These are phyloP conservation scores for Panagrolaimus sp. DNA, from an alignment of 1,140 invertebrate genomes.

Conservation along the genomic window DNA sequence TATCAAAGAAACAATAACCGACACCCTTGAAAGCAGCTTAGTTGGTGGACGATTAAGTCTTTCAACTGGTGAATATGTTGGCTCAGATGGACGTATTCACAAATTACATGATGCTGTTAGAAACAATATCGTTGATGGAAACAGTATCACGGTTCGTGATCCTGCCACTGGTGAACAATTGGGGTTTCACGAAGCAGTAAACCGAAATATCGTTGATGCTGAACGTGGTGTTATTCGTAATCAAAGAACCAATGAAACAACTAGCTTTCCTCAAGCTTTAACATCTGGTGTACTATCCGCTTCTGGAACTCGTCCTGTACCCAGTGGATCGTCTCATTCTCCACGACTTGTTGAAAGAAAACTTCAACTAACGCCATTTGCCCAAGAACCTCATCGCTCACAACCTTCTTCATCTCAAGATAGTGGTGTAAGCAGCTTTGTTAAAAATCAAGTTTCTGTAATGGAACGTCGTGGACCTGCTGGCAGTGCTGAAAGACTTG, in stretches of 20 bases:
- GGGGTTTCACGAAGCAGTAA: conserved; percentile 68
- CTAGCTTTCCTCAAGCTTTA: conserved; percentile 69
- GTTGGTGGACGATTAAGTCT: conserved; percentile 79
- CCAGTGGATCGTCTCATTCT: conserved; percentile 7
- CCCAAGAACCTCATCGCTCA: not conserved
- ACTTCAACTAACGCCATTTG: conserved; percentile 51
- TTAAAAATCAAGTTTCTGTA: conserved; percentile 19
- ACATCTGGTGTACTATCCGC: conserved; percentile 69
- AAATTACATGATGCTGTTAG: conserved; percentile 69
- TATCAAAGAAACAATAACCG: conserved; percentile 40
- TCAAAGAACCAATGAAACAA: conserved; percentile 65
- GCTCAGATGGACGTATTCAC: conserved; percentile 71
- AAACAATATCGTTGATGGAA: conserved; percentile 70
- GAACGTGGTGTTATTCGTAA: conserved; percentile 70
- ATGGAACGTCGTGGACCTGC: conserved; percentile 20
- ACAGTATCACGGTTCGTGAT: conserved; percentile 72
- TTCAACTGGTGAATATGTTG: conserved; percentile 70
- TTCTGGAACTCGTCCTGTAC: conserved; percentile 63
- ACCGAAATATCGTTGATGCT: conserved; percentile 69
- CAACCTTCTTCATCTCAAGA: not conserved
- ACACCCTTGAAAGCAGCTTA: conserved; percentile 76
- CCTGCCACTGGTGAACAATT: conserved; percentile 69
- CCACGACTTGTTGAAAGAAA: conserved; percentile 48
- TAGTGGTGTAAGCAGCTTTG: conserved; percentile 18
- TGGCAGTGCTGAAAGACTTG: conserved; percentile 29